Base-by-base conservation (phyloP, 2,113 vertebrate species). In the Gymnogyps californianus region DNA sequence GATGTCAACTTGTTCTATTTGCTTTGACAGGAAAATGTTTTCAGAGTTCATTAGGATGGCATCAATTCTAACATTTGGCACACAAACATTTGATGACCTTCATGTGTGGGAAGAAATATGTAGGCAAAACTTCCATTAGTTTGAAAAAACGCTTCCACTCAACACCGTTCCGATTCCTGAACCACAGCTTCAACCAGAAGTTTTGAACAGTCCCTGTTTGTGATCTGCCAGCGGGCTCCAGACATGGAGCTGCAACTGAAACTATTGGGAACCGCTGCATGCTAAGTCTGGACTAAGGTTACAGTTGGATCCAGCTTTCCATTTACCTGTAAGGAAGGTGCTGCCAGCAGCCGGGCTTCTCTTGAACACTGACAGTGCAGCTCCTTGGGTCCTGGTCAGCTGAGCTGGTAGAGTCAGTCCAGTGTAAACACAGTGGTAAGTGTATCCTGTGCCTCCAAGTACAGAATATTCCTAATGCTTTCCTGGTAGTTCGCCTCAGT, bases 1-100 rank as follows among this genome's bases (percentile, higher is more conserved):
- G 95, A 96, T 96, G 96, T 96, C 96, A 96, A 96, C 77, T 95
- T 93, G 94, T 95, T 97, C 95, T 94, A 90, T 96, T 96, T 96
- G 91, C 80, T 95, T 97, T 97, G 97, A 97, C 97, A 97, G 96
- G 94, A 97, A 97, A 97, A 97, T 96, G 95, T 97, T 97, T 96
- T 97, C 93, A 96, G 97, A 94, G 97, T 97, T 97, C 97, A 97
- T 97, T 97, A 96, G 93, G 94, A 97, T 94, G 84, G 95, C 97
- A 97, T 97, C 95, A 97, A 78, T 97, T 97, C 93, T 96, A 96
- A 90, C 97, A 85, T 94, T 94, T 97, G 97, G 95, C 97, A 96
- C 87, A 91, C 17, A 49, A 94, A 95, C 87, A 75, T 92, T 96
- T 97, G 96, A 94, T 96, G 97, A 97, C 97, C 97, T 97, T 97